Percentiles rank a stretch among this genome's conserved stretches.
Evolutionary conservation across 2,888 invertebrate genomes (phyloP).

Genomic region (Acleris cristana): DNA sequence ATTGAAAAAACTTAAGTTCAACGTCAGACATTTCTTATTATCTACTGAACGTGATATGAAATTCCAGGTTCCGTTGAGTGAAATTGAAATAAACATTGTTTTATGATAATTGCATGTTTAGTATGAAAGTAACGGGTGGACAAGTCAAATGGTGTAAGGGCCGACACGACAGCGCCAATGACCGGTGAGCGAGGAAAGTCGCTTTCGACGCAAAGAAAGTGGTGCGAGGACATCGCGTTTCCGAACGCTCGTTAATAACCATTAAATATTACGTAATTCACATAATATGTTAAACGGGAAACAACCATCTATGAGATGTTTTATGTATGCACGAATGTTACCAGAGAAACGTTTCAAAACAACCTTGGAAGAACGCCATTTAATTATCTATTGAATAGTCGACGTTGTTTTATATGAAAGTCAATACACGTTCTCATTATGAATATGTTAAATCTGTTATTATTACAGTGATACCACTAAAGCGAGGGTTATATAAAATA

Average conservation of each 20-base stretch:
- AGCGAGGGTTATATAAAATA: too few relatives aligned
- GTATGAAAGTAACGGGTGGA: conserved; percentile 36
- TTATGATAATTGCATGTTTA: conserved; percentile 13
- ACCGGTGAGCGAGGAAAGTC: conserved; percentile 56
- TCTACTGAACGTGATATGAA: conserved; percentile 6
- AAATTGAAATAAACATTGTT: background rate
- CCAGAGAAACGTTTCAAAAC: too few relatives aligned
- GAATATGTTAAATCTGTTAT: conserved; percentile 6
- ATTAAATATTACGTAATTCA: background rate
- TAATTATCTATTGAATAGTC: too few relatives aligned
- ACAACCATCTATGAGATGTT: background rate
- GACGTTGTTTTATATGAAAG: too few relatives aligned
- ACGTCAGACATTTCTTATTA: background rate
- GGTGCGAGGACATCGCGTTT: conserved; percentile 49
- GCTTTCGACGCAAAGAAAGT: conserved; percentile 59
- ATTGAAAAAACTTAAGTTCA: conserved; percentile 5
- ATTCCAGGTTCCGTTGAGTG: background rate
- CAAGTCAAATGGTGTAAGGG: conserved; percentile 45
- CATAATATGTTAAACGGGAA: background rate
- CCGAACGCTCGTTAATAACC: conserved; percentile 39
- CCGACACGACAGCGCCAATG: conserved; percentile 37
- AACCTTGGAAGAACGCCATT: too few relatives aligned
- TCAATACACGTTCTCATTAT: too few relatives aligned
- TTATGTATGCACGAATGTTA: background rate
- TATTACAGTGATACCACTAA: conserved; percentile 22